Conservation (phyloP, 1,140 invertebrate species). For the Drosophila persimilis region DNA sequence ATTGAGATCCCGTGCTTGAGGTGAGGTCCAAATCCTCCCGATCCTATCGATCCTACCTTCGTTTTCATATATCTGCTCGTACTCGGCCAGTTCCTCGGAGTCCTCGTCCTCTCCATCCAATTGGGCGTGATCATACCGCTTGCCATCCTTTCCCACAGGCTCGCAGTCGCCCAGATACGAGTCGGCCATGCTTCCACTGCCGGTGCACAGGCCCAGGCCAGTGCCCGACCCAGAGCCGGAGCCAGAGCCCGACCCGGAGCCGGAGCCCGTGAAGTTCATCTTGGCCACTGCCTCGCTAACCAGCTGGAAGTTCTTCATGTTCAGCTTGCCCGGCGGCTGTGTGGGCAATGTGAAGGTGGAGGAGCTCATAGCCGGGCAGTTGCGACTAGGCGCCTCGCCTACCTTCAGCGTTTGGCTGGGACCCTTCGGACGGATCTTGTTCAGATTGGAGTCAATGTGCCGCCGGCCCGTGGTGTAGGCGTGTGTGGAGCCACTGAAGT, state of each 20-base stretch:
- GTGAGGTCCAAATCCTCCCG: not conserved
- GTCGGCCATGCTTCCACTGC: conserved; percentile 80
- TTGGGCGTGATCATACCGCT: conserved; percentile 86
- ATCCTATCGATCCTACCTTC: conserved; percentile 82
- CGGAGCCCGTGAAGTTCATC: conserved; percentile 86
- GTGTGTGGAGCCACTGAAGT: conserved; percentile 86
- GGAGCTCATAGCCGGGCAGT: conserved; percentile 68
- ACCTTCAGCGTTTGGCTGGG: conserved; percentile 92
- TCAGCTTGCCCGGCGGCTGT: conserved; percentile 93
- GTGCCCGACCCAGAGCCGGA: conserved; percentile 35
- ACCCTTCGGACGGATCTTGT: conserved; percentile 88
- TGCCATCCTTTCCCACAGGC: conserved; percentile 59
- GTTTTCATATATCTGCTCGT: conserved; percentile 82
- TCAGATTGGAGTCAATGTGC: conserved; percentile 83
- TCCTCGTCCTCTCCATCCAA: conserved; percentile 91
- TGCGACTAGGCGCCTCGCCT: conserved; percentile 72
- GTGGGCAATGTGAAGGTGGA: conserved; percentile 73
- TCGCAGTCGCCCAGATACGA: conserved; percentile 71
- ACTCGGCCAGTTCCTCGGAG: conserved; percentile 82
- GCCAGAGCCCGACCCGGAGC: conserved; percentile 29
- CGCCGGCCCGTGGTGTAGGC: conserved; percentile 92
- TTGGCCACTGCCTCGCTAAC: conserved; percentile 91
- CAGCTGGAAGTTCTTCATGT: conserved; percentile 94
- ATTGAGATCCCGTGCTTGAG: conserved; percentile 11
- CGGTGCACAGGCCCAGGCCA: conserved; percentile 36